Conservation (phyloP, 37 sponge, comb jelly and placozoan genomes). For the Ianthella basta region DNA sequence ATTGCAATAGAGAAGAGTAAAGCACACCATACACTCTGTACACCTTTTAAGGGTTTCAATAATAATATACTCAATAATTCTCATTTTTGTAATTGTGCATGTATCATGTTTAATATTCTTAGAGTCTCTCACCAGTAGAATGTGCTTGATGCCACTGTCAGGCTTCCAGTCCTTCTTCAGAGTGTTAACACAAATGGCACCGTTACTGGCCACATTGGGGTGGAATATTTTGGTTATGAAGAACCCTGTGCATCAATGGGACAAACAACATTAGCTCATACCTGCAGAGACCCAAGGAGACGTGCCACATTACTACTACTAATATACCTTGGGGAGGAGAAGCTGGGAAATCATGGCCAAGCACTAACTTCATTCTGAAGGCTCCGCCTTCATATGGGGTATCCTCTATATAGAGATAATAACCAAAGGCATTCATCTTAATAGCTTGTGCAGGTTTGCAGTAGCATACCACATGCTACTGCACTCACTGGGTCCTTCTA, state of each 20-base stretch:
- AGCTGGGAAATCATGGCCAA: conserved; percentile 92
- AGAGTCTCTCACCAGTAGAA: conserved; percentile 87
- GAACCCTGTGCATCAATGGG: conserved; percentile 67
- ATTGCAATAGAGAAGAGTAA: not conserved
- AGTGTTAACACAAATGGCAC: conserved; percentile 99
- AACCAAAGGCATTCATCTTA: not conserved
- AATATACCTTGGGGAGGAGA: conserved; percentile 92
- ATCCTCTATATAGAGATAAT: conserved; percentile 57
- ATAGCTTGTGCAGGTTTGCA: not conserved
- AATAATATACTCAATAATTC: no score
- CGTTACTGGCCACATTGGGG: conserved; percentile 95
- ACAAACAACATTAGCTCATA: not conserved
- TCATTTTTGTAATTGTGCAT: no score
- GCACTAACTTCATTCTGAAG: conserved; percentile 90
- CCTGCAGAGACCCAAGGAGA: not conserved
- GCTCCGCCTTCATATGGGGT: conserved; percentile 93
- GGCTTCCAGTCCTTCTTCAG: conserved; percentile 99
- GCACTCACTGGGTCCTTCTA: conserved; percentile 87
- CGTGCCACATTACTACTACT: not conserved
- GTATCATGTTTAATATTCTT: no score
- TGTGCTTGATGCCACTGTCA: conserved; percentile 89
- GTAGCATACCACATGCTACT: not conserved
- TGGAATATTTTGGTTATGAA: conserved; percentile 98
- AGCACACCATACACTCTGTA: not conserved
- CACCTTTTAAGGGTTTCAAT: no score